Evolutionary conservation across 2,113 vertebrate genomes (phyloP).

Genomic region (Rhodinocichla rosea): DNA sequence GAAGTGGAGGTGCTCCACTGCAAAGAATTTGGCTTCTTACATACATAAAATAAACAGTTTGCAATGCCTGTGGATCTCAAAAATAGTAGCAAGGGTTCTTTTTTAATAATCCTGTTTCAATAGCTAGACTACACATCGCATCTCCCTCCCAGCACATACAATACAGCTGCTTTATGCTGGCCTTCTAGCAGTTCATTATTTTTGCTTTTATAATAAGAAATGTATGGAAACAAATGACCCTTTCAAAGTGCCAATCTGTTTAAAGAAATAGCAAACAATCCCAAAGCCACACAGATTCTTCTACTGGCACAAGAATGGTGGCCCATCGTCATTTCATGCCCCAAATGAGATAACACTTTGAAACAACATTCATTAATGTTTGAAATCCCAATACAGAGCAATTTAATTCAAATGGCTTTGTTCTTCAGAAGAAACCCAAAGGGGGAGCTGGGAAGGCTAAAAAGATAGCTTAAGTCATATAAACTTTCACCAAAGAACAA

Average conservation of each 20-base stretch:
- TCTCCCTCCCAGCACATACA: neutral
- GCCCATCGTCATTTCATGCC: neutral
- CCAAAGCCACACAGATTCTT: constrained; percentile 43
- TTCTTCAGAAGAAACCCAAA: constrained; percentile 55
- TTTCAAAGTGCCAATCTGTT: constrained; percentile 34
- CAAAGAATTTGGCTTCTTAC: constrained; percentile 25
- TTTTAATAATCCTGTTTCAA: constrained; percentile 33
- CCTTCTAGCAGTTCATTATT: constrained; percentile 38
- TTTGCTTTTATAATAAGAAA: constrained; percentile 46
- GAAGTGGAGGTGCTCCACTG: neutral
- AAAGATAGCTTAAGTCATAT: constrained; percentile 57
- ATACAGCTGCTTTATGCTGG: constrained; percentile 38
- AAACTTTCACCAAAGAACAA: constrained; percentile 62
- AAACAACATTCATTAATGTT: constrained; percentile 61
- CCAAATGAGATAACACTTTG: constrained; percentile 60
- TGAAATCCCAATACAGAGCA: constrained; percentile 55
- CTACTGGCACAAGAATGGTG: constrained; percentile 17
- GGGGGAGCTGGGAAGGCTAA: constrained; percentile 6
- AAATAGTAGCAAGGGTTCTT: neutral
- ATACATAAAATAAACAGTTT: constrained; percentile 39
- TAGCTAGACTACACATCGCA: constrained; percentile 16
- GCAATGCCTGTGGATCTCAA: neutral
- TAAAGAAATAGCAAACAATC: constrained; percentile 55
- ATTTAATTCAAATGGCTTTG: constrained; percentile 62
- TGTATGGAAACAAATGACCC: constrained; percentile 33